Evolutionary conservation across 2,797 vertebrate species (phyloP).

Genomic region (Crenichthys baileyi): DNA sequence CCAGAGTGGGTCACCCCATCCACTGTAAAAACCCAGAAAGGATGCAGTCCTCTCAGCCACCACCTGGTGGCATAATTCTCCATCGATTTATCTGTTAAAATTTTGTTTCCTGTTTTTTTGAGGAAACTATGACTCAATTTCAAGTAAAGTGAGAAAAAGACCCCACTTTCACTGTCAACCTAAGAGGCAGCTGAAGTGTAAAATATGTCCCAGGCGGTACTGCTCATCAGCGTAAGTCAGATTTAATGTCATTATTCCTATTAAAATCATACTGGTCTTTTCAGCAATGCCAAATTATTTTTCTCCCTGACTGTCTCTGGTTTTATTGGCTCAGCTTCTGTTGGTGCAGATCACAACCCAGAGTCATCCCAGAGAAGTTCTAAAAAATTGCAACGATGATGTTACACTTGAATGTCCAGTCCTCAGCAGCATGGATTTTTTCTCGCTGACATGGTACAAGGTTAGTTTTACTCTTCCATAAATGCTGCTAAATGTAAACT

Average conservation of each 20-base stretch:
- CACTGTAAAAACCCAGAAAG: neutral
- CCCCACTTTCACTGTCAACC: neutral
- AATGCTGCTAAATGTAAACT: neutral
- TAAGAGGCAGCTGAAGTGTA: neutral
- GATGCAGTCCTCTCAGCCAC: neutral
- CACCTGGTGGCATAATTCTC: slow-evolving; percentile 31
- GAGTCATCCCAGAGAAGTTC: rapidly evolving
- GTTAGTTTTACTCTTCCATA: slow-evolving; percentile 41
- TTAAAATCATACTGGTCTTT: neutral
- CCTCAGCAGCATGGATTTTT: slow-evolving; percentile 14
- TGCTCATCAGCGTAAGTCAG: slow-evolving; percentile 60
- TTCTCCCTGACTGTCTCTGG: neutral
- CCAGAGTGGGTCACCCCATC: no score
- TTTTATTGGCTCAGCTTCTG: slow-evolving; percentile 47
- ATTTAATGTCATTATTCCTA: neutral
- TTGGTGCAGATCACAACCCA: slow-evolving; percentile 38
- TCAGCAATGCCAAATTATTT: neutral
- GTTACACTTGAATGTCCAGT: slow-evolving; percentile 58
- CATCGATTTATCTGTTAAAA: neutral
- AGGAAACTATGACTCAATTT: slow-evolving; percentile 35
- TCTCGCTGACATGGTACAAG: slow-evolving; percentile 77
- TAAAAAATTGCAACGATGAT: slow-evolving; percentile 40
- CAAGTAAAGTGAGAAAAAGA: slow-evolving; percentile 13
- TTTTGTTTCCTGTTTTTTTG: slow-evolving; percentile 2
- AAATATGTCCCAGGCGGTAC: slow-evolving; percentile 37